phyloP scores from a whole-genome alignment of 2,888 invertebrate genomes.

The Carpatolechia fugitivella region DNA sequence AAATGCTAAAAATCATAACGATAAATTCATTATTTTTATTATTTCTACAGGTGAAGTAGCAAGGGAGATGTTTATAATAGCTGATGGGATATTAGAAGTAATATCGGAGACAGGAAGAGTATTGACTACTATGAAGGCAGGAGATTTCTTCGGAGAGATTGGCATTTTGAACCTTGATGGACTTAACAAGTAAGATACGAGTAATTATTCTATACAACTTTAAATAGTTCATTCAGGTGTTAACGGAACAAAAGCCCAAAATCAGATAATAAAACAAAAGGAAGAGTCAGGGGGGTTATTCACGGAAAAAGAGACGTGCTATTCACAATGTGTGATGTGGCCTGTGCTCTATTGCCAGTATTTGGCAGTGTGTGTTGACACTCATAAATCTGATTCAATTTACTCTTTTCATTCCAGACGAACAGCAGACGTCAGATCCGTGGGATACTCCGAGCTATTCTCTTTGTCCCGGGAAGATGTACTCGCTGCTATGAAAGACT shows the following conservation, averaged over 20 bases:
- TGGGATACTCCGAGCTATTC: conserved; percentile 97
- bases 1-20: no score
- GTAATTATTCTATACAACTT: no score
- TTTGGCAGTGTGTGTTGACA: no score
- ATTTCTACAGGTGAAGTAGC: conserved; percentile 88
- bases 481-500: conserved; percentile 96
- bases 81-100: conserved; percentile 97
- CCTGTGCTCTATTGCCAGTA: no score
- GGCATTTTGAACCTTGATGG: conserved; percentile 97
- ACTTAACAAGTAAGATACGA: conserved; percentile 90
- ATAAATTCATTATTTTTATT: not conserved
- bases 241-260: no score
- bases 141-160: conserved; percentile 98
- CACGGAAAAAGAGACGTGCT: no score
- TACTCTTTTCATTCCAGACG: conserved; percentile 79
- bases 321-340: no score
- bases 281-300: no score
- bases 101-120: conserved; percentile 96
- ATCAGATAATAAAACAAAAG: no score
- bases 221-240: no score
- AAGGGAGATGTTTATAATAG: conserved; percentile 98
- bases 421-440: conserved; percentile 96
- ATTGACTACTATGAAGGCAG: conserved; percentile 96
- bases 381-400: not conserved
- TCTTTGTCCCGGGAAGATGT: conserved; percentile 97